Evolutionary conservation across 2,888 invertebrate species (phyloP).

Genomic region (Tiliacea aurago): DNA sequence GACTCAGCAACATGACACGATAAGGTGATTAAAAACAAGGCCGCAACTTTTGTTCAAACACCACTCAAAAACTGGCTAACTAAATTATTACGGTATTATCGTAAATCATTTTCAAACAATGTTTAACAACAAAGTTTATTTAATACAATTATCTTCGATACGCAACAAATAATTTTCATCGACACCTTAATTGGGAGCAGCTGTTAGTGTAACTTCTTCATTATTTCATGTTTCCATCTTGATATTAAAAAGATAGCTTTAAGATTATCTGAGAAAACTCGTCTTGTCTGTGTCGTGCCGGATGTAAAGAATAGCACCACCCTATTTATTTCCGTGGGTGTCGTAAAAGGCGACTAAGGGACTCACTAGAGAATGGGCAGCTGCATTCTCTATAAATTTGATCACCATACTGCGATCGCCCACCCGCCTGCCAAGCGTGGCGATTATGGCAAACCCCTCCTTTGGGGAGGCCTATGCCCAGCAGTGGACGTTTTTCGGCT

Average conservation of each 20-base stretch:
- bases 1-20: neutral
- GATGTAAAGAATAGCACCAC: no score
- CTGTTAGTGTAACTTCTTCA: conserved; percentile 28
- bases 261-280: neutral
- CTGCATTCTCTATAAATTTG: no score
- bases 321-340: no score
- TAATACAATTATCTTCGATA: conserved; percentile 13
- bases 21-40: conserved; percentile 5
- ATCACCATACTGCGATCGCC: no score
- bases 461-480: no score
- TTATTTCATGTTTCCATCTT: neutral
- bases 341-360: no score
- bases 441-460: no score
- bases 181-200: conserved; percentile 11
- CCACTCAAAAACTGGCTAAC: conserved; percentile 20
- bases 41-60: conserved; percentile 7
- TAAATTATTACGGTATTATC: conserved; percentile 21
- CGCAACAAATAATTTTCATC: conserved; percentile 19
- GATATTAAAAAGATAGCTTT: no score
- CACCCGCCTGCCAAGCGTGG: no score
- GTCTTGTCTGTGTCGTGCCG: no score
- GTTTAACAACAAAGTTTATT: conserved; percentile 17
- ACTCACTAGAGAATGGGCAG: no score
- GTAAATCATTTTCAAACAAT: conserved; percentile 36
- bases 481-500: no score